Base-by-base conservation (phyloP, 64 coral and sea anemone species). In the Stichodactyla mertensii region DNA sequence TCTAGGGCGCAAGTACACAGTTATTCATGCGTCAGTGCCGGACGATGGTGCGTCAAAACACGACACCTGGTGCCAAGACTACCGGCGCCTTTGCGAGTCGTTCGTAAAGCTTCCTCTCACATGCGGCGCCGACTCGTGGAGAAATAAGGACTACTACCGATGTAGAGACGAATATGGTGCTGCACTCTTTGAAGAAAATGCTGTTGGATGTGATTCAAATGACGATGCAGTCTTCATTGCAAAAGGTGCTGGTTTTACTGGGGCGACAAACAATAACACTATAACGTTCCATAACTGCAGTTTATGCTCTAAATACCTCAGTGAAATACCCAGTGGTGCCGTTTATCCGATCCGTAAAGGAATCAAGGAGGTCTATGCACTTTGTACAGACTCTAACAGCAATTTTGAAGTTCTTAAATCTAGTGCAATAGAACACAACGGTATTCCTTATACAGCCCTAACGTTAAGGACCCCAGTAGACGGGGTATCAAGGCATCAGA, bases 321-420 rank as follows among this genome's bases (percentile, higher is more conserved):
- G 18, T 14, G 52, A 24, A 16, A 77, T 10, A 6, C 61, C 60
- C 11, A 55, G 51, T 62, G 82, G 57, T 15, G 36, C 88, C 24
- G 71, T 89, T 20, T 83, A 64, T 84, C 77, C 78, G n/a, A 7
- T 84, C 12, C 52, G 66, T 14, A 59, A 23, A 12, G 51, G 26
- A 2, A 55, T 51, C 13, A 26, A 27, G 10, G 82, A 82, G 10
- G 57, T 90, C n/a, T 90, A 86, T 36, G 60, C 83, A 54, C 69
- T 90, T 11, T 90, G 89, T 51, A 83, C 81, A 57, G 82, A 74
- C 24, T 85, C 82, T 5, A 54, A 90, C 81, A 90, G 89, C 67
- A 85, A 85, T 52, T 90, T 90, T 53, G 59, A 85, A 77, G 81
- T 90, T 18, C n/a, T 90, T 11, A 58, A 84, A 52, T 57, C 88